These are phyloP conservation scores for Sitodiplosis mosellana DNA, from an alignment of 1,140 invertebrate genomes.

Conservation along the genomic window DNA sequence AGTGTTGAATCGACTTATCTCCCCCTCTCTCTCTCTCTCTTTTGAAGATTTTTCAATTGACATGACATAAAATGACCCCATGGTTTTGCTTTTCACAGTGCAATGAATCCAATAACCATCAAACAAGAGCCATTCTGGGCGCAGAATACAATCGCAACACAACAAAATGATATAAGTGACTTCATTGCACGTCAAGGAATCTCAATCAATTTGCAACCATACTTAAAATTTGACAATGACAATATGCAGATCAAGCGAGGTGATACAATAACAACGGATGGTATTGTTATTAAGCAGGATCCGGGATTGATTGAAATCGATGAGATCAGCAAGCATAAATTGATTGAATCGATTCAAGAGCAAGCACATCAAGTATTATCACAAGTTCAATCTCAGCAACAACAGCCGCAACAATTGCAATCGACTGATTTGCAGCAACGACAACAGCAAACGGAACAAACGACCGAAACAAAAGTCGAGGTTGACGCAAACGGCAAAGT, in stretches of 20 bases:
- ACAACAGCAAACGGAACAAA: no score
- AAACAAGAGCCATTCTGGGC: conserved; percentile 5
- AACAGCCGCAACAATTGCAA: no score
- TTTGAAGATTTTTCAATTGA: not conserved
- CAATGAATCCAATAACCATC: conserved; percentile 2
- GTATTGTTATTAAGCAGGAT: no score
- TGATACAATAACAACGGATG: no score
- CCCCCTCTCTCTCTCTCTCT: not conserved
- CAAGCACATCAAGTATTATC: no score
- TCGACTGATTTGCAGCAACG: no score
- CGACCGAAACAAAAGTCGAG: not conserved
- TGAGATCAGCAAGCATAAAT: no score
- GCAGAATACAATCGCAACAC: conserved; percentile 1
- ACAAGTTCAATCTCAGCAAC: no score
- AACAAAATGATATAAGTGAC: conserved; percentile 2
- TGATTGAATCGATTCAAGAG: no score
- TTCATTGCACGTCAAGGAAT: conserved; percentile 9
- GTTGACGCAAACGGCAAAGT: conserved; percentile 1
- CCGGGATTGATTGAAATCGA: no score
- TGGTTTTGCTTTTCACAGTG: conserved; percentile 8
- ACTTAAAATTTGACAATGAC: conserved; percentile 37
- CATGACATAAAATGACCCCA: no score
- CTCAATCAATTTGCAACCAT: conserved; percentile 31
- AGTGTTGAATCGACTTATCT: no score
- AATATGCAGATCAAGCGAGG: conserved; percentile 13